These are phyloP conservation scores for Macrotus californicus DNA, from an alignment of 2,113 vertebrate genomes.

Conservation along the genomic window DNA sequence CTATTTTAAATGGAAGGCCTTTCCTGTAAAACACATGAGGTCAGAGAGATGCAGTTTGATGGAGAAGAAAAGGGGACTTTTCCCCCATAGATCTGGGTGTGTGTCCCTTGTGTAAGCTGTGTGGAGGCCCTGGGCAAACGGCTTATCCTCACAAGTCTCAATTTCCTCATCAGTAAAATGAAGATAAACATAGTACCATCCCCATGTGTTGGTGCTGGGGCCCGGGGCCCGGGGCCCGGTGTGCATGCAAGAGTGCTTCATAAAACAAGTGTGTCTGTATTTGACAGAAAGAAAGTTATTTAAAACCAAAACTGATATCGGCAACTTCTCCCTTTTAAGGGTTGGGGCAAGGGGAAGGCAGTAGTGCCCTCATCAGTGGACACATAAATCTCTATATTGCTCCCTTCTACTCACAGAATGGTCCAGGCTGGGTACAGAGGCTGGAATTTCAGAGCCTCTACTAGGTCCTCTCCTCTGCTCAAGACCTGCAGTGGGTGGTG, in stretches of 20 bases:
- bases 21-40: not conserved
- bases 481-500: not conserved
- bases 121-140: not conserved
- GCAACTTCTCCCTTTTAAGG: constrained; percentile 45
- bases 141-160: not conserved
- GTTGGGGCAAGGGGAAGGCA: not conserved
- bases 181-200: not conserved
- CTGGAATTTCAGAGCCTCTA: not conserved
- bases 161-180: not conserved
- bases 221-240: not conserved
- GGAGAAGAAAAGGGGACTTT: not conserved
- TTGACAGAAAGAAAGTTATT: constrained; percentile 11
- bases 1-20: not conserved
- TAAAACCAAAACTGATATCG: not conserved
- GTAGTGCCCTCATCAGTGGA: not conserved
- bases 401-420: not conserved
- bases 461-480: not conserved
- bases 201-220: not conserved
- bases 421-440: too few species aligned
- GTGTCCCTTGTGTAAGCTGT: fast-evolving
- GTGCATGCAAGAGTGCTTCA: not conserved
- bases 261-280: not conserved
- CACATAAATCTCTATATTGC: not conserved
- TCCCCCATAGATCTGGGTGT: not conserved
- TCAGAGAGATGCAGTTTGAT: not conserved